Base-by-base conservation (phyloP, 2,888 invertebrate species). In the Ctena decussata region DNA sequence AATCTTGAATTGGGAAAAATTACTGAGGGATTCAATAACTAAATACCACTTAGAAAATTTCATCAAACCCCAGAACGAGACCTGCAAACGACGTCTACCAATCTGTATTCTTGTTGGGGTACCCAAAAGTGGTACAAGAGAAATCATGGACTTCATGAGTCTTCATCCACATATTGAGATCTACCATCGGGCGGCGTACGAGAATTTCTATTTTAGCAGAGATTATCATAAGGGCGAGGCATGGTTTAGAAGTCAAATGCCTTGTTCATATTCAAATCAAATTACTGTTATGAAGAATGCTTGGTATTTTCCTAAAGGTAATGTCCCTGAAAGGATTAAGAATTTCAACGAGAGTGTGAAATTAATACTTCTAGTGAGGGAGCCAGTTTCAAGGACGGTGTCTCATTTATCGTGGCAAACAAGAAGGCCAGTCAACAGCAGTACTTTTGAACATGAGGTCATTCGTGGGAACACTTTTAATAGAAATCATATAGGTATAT, bases 401-500 rank as follows among this genome's bases (percentile, higher is more conserved):
- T 77, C 77, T 0, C 60, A 35, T 0, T 77, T 41, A 35, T 44
- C 70, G 15, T 70, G 41, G 24, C n/a, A 32, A 35, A 30, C 60
- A 77, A 27, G 21, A 37, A 15, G n/a, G 32, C 8, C 65, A 65
- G 32, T 44, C 30, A 12, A 77, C 44, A n/a, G 3, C 12, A 24
- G 30, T 27, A 41, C 41, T 11, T 41, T 41, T 6, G 41, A 41
- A 15, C 8, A 41, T 32, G 70, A 70, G 21, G 35, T 5, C 27
- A 15, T n/a, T 24, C 44, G n/a, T 5, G 53, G 53, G 11, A 53
- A 53, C 21, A n/a, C 6, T 5, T 5, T n/a, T 8, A 18, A 53
- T 18, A 21, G 21, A 53, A 53, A 21, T 5, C 11, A 18, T 21
- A 53, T 5, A 21, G 5, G 6, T n/a, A n/a, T 97, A 15, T 93